Evolutionary conservation across 2,888 invertebrate species (phyloP).

Genomic region (Vesta saturnalis): DNA sequence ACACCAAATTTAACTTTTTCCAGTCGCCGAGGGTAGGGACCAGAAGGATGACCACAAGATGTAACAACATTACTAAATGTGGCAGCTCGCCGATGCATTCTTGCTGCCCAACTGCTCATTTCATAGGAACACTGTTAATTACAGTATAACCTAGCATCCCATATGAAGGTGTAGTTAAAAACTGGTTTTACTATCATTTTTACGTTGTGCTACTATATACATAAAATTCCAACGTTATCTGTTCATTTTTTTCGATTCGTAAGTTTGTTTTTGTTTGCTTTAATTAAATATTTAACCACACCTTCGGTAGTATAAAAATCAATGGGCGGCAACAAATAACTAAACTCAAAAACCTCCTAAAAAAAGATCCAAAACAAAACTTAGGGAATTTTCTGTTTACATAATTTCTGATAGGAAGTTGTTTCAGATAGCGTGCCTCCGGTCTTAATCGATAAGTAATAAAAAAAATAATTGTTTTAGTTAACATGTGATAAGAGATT

Average conservation of each 20-base stretch:
- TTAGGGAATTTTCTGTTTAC: too few species aligned
- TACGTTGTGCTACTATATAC: conserved; percentile 24
- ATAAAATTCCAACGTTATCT: conserved; percentile 39
- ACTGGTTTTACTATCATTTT: conserved; percentile 22
- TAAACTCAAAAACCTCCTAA: too few species aligned
- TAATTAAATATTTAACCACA: conserved; percentile 48
- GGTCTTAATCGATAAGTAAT: too few species aligned
- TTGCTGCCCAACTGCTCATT: conserved; percentile 93
- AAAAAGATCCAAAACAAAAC: too few species aligned
- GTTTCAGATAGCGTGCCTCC: too few species aligned
- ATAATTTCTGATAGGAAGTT: too few species aligned
- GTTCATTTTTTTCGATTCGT: conserved; percentile 33
- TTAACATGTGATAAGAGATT: too few species aligned
- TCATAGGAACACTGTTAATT: conserved; percentile 55
- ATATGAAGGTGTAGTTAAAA: conserved; percentile 31
- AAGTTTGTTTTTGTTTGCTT: conserved; percentile 40
- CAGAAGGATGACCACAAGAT: conserved; percentile 87
- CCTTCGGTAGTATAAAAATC: conserved; percentile 49
- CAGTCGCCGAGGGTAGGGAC: conserved; percentile 83
- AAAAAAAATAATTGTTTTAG: too few species aligned
- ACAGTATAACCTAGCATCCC: conserved; percentile 56
- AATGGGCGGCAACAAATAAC: conserved; percentile 46
- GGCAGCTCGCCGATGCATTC: conserved; percentile 91
- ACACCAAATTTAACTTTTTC: conserved; percentile 97
- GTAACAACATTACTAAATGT: conserved; percentile 91